Evolutionary conservation across 2,797 vertebrate species (phyloP).

Genomic region (Falco cherrug): DNA sequence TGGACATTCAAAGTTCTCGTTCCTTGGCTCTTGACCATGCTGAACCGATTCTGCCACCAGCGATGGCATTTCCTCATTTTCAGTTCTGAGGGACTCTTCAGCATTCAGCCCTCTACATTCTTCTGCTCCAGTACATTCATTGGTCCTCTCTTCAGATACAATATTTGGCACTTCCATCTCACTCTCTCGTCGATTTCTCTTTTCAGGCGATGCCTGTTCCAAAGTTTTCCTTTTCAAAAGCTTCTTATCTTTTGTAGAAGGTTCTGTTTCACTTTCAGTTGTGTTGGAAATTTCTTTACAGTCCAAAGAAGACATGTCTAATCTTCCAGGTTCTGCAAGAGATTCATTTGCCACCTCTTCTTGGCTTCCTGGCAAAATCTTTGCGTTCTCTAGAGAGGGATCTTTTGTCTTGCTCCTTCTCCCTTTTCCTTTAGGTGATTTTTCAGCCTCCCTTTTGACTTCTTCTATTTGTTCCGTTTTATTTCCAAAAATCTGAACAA

Average conservation of each 20-base stretch:
- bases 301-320: constrained; percentile 72
- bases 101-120: constrained; percentile 53
- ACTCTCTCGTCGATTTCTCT: constrained; percentile 82
- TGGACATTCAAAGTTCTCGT: constrained; percentile 18
- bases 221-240: constrained; percentile 84
- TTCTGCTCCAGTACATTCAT: constrained; percentile 68
- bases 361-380: constrained; percentile 69
- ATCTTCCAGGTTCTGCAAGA: constrained; percentile 63
- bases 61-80: constrained; percentile 80
- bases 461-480: constrained; percentile 76
- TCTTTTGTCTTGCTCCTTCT: constrained; percentile 84
- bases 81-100: constrained; percentile 74
- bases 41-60: constrained; percentile 75
- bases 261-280: constrained; percentile 83
- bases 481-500: constrained; percentile 75
- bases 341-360: constrained; percentile 64
- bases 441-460: constrained; percentile 78
- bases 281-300: constrained; percentile 66
- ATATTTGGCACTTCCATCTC: constrained; percentile 79
- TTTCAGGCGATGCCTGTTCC: constrained; percentile 85
- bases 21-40: constrained; percentile 32
- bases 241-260: constrained; percentile 77
- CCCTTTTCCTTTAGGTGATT: constrained; percentile 84
- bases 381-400: constrained; percentile 75
- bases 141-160: constrained; percentile 70